phyloP scores from a whole-genome alignment of 2,888 invertebrate genomes.

The Itoplectis maculator region DNA sequence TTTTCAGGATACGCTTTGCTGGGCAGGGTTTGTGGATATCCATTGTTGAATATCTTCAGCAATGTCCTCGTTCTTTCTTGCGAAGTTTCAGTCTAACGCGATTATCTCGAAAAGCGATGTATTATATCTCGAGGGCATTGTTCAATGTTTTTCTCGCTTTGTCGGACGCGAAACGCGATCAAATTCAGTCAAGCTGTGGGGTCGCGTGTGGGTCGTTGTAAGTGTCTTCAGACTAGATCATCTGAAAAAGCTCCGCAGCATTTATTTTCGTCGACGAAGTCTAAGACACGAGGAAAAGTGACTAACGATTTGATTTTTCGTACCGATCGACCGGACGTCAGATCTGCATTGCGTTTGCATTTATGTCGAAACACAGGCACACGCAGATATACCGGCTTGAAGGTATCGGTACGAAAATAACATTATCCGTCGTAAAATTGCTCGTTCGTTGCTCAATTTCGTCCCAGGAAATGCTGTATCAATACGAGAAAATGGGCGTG shows the following conservation, averaged over 20 bases:
- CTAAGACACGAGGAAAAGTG: too few species aligned
- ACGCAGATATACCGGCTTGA: not conserved
- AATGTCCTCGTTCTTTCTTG: too few species aligned
- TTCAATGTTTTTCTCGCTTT: too few species aligned
- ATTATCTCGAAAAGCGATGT: too few species aligned
- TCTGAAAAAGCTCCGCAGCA: too few species aligned
- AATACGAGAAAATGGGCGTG: slow-evolving; percentile 27
- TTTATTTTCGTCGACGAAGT: too few species aligned
- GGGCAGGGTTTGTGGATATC: not conserved
- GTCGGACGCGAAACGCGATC: not conserved
- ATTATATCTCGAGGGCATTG: too few species aligned
- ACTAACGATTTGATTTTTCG: too few species aligned
- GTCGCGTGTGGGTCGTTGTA: too few species aligned
- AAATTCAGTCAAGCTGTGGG: too few species aligned
- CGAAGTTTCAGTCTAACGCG: too few species aligned
- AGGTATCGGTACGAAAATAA: not conserved
- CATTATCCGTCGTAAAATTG: not conserved
- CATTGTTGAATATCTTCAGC: not conserved
- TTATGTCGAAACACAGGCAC: not conserved
- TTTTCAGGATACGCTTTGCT: not conserved
- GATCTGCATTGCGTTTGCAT: not conserved
- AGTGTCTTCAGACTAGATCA: too few species aligned
- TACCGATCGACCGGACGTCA: not conserved
- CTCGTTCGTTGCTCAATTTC: not conserved
- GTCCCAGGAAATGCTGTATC: slow-evolving; percentile 15